A percentile compares a stretch with the other conserved stretches of the same genome.
Evolutionary conservation across 2,113 vertebrate species (phyloP).

Genomic region (Barnardius zonarius): DNA sequence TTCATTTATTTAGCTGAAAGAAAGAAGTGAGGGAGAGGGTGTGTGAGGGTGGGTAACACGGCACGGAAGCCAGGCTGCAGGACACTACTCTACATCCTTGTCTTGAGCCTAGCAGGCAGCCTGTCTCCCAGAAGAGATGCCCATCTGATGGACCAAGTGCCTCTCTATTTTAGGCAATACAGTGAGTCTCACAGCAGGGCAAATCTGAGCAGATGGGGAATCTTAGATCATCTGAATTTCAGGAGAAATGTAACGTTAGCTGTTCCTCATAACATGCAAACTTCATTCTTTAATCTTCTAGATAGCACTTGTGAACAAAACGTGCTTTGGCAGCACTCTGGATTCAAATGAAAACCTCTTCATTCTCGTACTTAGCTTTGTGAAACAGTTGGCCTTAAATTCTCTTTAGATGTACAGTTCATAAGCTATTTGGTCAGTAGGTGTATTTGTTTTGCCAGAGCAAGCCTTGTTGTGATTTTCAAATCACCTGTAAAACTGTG

Average conservation of each 20-base stretch:
- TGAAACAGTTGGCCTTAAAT: background rate
- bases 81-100: background rate
- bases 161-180: background rate
- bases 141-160: background rate
- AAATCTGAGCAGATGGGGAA: background rate
- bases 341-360: background rate
- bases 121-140: background rate
- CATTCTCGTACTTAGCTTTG: background rate
- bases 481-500: background rate
- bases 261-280: background rate
- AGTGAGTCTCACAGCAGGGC: background rate
- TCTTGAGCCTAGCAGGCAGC: background rate
- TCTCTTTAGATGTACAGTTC: background rate
- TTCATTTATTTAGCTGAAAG: background rate
- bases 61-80: rapidly evolving
- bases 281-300: background rate
- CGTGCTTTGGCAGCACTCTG: background rate
- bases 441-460: background rate
- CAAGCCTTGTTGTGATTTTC: background rate
- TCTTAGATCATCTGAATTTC: background rate
- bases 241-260: background rate
- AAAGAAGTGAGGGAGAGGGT: background rate
- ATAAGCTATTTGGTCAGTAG: background rate
- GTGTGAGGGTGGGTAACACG: rapidly evolving
- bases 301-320: background rate